phyloP scores from a whole-genome alignment of 2,888 invertebrate genomes.

The Aricia artaxerxes region DNA sequence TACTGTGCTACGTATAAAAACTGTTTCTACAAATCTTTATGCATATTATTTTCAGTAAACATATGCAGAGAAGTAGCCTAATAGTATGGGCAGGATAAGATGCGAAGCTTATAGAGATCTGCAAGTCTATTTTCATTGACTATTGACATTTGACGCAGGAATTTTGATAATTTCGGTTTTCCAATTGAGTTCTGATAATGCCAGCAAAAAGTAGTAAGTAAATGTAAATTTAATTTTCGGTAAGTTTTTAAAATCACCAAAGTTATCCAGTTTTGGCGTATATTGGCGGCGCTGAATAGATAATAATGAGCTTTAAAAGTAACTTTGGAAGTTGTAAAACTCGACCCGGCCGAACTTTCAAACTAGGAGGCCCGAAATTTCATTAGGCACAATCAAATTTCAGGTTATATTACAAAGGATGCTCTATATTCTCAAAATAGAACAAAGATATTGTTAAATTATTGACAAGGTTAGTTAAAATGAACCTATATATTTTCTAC shows the following conservation, averaged over 20 bases:
- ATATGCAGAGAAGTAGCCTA: neutral
- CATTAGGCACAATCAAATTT: constrained; percentile 19
- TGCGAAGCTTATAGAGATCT: neutral
- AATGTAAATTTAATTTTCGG: neutral
- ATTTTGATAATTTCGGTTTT: neutral
- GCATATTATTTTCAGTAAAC: too few species aligned
- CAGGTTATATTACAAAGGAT: neutral
- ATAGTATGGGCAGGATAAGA: neutral
- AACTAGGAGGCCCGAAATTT: constrained; percentile 23
- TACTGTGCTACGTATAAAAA: too few species aligned
- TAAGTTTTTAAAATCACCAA: neutral
- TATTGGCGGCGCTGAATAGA: constrained; percentile 18
- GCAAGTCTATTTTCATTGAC: neutral
- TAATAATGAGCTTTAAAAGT: constrained; percentile 29
- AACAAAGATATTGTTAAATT: neutral
- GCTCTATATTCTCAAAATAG: neutral
- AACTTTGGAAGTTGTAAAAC: constrained; percentile 22
- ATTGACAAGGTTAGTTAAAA: neutral
- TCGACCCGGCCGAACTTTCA: constrained; percentile 23
- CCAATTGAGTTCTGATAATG: neutral
- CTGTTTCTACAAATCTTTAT: too few species aligned
- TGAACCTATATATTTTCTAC: too few species aligned
- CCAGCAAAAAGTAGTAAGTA: neutral
- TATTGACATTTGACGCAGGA: neutral
- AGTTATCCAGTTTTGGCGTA: neutral